phyloP scores from a whole-genome alignment of 2,113 vertebrate genomes.

The Dryoscopus gambensis region DNA sequence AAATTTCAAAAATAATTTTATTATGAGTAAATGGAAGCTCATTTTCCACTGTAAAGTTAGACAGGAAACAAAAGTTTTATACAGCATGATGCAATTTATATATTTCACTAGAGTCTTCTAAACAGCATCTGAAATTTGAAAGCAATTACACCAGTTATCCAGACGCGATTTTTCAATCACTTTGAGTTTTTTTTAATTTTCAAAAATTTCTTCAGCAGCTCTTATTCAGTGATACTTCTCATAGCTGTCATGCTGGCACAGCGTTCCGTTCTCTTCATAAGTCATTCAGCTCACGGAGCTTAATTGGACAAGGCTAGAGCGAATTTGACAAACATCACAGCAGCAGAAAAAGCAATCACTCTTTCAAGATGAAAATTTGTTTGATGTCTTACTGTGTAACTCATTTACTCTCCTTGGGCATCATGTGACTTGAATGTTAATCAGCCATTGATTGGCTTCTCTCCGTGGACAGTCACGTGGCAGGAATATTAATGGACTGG shows the following conservation, averaged over 20 bases:
- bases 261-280: constrained; percentile 77
- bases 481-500: constrained; percentile 76
- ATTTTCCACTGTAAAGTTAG: constrained; percentile 27
- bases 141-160: constrained; percentile 74
- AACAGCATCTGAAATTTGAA: constrained; percentile 69
- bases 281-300: constrained; percentile 85
- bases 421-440: constrained; percentile 86
- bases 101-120: constrained; percentile 57
- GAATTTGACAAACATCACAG: constrained; percentile 90
- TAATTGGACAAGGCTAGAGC: constrained; percentile 86
- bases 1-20: constrained; percentile 40
- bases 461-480: constrained; percentile 80
- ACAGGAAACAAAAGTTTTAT: constrained; percentile 7
- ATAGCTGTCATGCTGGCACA: constrained; percentile 68
- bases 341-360: constrained; percentile 88
- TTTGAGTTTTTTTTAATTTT: background rate
- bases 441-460: constrained; percentile 82
- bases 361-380: constrained; percentile 90
- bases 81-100: constrained; percentile 11
- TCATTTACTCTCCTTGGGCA: constrained; percentile 81
- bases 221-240: constrained; percentile 63
- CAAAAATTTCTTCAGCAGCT: constrained; percentile 40
- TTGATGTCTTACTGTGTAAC: constrained; percentile 90
- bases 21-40: constrained; percentile 24
- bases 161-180: constrained; percentile 76